Conservation (phyloP, 2,888 invertebrate species). For the Bellardia pandia region DNA sequence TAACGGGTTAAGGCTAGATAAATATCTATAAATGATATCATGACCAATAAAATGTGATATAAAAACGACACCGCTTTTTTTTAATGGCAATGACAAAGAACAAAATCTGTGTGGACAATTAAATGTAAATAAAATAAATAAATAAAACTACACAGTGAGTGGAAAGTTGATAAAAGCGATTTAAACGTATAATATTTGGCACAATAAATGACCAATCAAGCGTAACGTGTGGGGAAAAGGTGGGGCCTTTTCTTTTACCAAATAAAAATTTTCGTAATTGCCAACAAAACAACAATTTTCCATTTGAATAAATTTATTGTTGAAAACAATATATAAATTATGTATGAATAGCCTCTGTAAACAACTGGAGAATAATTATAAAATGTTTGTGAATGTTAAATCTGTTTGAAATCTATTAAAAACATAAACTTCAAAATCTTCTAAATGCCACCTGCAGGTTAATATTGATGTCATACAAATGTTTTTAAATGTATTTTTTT, state of each 20-base stretch:
- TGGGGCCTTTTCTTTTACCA: conserved; percentile 30
- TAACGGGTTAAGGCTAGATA: conserved; percentile 31
- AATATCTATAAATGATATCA: conserved; percentile 44
- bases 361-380: not conserved
- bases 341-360: conserved; percentile 11
- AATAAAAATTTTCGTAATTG: conserved; percentile 6
- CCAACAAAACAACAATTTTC: conserved; percentile 31
- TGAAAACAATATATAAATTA: not conserved
- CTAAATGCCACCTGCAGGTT: conserved; percentile 55
- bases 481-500: conserved; percentile 9
- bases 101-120: conserved; percentile 17
- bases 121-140: not conserved
- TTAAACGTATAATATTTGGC: conserved; percentile 25
- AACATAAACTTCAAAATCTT: conserved; percentile 16
- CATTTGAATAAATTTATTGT: conserved; percentile 43
- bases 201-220: conserved; percentile 48
- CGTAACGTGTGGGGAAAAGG: conserved; percentile 21
- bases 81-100: conserved; percentile 62
- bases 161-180: not conserved
- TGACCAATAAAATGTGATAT: conserved; percentile 42
- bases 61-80: conserved; percentile 27
- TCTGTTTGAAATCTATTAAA: not conserved
- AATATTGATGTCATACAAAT: conserved; percentile 44
- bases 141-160: conserved; percentile 16
- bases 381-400: conserved; percentile 1